Base-by-base conservation (phyloP, 2,888 invertebrate species). In the Dicranocentrus wangi region DNA sequence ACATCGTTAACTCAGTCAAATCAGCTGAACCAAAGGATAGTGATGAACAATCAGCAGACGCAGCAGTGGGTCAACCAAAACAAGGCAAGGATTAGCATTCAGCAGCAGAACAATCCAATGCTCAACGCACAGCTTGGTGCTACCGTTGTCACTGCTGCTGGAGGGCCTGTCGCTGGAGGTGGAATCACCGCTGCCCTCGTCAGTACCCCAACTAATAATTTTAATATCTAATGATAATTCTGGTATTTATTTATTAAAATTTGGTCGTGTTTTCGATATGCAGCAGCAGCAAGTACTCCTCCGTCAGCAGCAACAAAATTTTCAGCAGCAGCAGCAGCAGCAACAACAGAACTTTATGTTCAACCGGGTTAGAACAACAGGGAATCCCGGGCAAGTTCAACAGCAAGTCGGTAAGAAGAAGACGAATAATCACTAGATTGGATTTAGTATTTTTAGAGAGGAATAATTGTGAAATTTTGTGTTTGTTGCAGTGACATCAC, bases 61-160 rank as follows among this genome's bases (percentile, higher is more conserved):
- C 63, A 65, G 39, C 61, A 47, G 53, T 75, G 75, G 75, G 55
- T 75, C 55, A 75, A 65, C 55, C 75, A 75, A 19, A 75, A 75
- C 55, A 75, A 75, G 43, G 66, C 66, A 15, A 51, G 79, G 61
- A 82, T 81, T 65, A 76, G 82, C 82, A 80, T 84, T 28, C 84
- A 85, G 58, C 82, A 83, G 47, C 93, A 95, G 89, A 95, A 96
- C 90, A 95, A 96, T 90, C 95, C 96, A 32, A 95, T 96, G 95
- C 91, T 96, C 87, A 94, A 93, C 90, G 94, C 94, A 87, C 95
- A 95, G 89, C 90, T 95, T 32, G 65, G 71, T 51, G 70, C 82
- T 58, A 71, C 81, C 68, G 63, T 83, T 76, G 78, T 84, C 72
- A 71, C 81, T 82, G 80, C 78, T 47, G 66, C 83, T 85, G 68